Base-by-base conservation (phyloP, 2,888 invertebrate species). In the Gisinianus flammeolus region DNA sequence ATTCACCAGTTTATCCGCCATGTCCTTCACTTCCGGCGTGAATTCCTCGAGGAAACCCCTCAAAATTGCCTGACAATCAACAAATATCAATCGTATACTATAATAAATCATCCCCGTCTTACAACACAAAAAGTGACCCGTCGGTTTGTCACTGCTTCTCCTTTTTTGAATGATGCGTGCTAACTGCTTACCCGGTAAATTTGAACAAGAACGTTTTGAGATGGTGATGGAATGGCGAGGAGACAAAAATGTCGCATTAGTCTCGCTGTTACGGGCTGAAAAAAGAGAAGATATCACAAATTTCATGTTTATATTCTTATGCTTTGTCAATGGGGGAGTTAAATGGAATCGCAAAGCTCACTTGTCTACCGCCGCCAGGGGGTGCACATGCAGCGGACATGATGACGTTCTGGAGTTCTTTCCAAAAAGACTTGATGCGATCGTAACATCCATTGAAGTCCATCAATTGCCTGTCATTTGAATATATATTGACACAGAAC, bases 161-260 rank as follows among this genome's bases (percentile, higher is more conserved):
- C n/a, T n/a, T n/a, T n/a, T 67, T 30, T 24, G 35, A 74, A 64
- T 73, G 12, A n/a, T n/a, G 19, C 5, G 66, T 67, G 44, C 26
- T 24, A 73, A 64, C 35, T 31, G 26, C 86, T 87, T 70, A 89
- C 90, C 87, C 86, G 91, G 86, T 95, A 95, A 83, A 95, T 95
- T 68, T 91, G 90, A 86, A 91, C 92, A 87, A 95, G 90, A 0
- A 94, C 92, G 10, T 89, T 90, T 78, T 93, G 91, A 82, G 90
- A 92, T 30, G 97, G 96, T 0, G 93, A 90, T 4, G 96, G 94
- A 83, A 97, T 92, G 35, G 92, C 90, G 79, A 97, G 88, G 88
- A 96, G 91, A 19, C 93, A 94, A 87, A 97, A 96, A 88, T 97
- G 96, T 4, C 97, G 89, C 2, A 95, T 91, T 87, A 95, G 95